phyloP scores from a whole-genome alignment of 2,888 invertebrate genomes.

The Branchellion lobata region DNA sequence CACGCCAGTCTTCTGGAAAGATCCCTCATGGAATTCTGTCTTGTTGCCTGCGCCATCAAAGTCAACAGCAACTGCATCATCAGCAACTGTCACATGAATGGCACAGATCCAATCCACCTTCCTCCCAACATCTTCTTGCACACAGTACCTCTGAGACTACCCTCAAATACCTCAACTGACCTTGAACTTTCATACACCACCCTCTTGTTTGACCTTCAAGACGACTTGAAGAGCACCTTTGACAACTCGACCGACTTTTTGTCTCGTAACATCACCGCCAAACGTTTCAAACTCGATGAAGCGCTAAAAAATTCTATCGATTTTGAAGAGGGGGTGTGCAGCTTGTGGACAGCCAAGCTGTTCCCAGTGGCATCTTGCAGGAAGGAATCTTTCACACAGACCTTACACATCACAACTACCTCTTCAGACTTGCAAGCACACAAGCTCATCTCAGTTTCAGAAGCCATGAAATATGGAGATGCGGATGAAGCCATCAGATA shows the following conservation, averaged over 20 bases:
- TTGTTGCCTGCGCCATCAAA: constrained; percentile 56
- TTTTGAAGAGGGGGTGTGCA: constrained; percentile 43
- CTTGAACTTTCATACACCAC: constrained; percentile 55
- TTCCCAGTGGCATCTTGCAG: constrained; percentile 56
- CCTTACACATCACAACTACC: too few relatives aligned
- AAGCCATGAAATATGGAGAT: too few relatives aligned
- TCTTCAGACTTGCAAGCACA: too few relatives aligned
- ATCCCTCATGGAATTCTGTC: constrained; percentile 61
- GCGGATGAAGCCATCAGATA: too few relatives aligned
- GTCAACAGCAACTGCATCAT: constrained; percentile 58
- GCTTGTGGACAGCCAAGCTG: constrained; percentile 56
- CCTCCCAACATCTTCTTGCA: constrained; percentile 58
- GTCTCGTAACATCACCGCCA: constrained; percentile 44
- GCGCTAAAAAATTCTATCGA: too few relatives aligned
- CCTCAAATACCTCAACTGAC: constrained; percentile 32
- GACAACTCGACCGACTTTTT: constrained; percentile 10
- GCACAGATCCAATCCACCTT: constrained; percentile 48
- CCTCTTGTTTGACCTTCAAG: constrained; percentile 56
- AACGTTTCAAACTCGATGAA: too few relatives aligned
- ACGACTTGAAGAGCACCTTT: constrained; percentile 56
- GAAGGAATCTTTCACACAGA: constrained; percentile 53
- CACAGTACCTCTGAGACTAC: constrained; percentile 55
- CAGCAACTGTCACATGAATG: constrained; percentile 58
- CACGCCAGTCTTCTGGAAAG: constrained; percentile 52
- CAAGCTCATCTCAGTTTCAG: too few relatives aligned